These are phyloP conservation scores for Seriola rivoliana DNA, from an alignment of 2,113 vertebrate genomes.

Conservation along the genomic window DNA sequence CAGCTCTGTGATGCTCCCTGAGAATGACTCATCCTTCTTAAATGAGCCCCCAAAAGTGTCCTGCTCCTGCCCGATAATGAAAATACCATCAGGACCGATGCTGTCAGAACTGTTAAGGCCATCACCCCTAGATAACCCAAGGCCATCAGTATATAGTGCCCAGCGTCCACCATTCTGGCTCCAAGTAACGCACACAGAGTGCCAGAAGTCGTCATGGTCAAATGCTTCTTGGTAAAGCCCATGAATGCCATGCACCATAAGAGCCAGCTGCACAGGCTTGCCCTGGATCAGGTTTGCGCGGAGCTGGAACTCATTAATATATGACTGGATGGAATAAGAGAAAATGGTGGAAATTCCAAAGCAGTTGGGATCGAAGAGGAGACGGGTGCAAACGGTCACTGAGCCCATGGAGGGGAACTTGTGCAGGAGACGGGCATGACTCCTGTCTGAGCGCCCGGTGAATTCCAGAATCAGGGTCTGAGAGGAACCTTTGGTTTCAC, in stretches of 20 bases:
- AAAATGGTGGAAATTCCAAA: conserved; percentile 81
- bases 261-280: conserved; percentile 72
- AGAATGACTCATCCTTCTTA: conserved; percentile 79
- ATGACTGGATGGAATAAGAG: conserved; percentile 80
- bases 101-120: conserved; percentile 51
- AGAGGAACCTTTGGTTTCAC: conserved; percentile 60
- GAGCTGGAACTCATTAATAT: conserved; percentile 84
- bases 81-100: conserved; percentile 71
- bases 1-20: conserved; percentile 82
- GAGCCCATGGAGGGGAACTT: conserved; percentile 77
- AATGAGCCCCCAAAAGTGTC: conserved; percentile 74
- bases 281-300: conserved; percentile 65
- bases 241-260: conserved; percentile 79
- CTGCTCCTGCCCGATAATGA: conserved; percentile 83
- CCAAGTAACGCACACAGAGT: conserved; percentile 81
- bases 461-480: conserved; percentile 79
- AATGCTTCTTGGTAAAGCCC: conserved; percentile 72
- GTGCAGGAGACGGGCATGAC: conserved; percentile 73
- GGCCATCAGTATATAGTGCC: conserved; percentile 74
- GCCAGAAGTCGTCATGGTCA: conserved; percentile 80
- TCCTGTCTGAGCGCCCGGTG: conserved; percentile 58
- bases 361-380: conserved; percentile 73
- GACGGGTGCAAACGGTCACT: conserved; percentile 77
- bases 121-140: conserved; percentile 31
- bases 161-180: conserved; percentile 72